Evolutionary conservation across 2,797 vertebrate genomes (phyloP).

Genomic region (Danio tinwini): DNA sequence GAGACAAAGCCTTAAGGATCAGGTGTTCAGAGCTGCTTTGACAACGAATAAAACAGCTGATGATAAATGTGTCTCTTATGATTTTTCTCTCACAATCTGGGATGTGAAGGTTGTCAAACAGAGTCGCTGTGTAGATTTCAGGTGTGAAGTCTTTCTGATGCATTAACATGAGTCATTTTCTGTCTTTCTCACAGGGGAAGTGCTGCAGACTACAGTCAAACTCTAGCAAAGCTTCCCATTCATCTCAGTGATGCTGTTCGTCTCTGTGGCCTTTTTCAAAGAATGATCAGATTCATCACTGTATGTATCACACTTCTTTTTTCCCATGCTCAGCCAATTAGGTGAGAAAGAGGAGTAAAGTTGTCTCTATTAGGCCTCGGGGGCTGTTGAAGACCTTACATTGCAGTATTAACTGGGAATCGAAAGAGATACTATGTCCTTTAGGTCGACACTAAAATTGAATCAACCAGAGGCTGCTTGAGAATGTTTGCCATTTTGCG

Average conservation of each 20-base stretch:
- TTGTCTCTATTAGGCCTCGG: background rate
- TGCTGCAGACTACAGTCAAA: background rate
- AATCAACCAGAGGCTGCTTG: background rate
- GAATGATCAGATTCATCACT: constrained; percentile 7
- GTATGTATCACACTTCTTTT: background rate
- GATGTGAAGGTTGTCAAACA: constrained; percentile 20
- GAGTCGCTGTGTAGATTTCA: background rate
- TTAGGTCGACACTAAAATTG: background rate
- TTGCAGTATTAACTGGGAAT: background rate
- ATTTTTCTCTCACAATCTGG: constrained; percentile 10
- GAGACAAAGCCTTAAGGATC: background rate
- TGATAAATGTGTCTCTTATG: background rate
- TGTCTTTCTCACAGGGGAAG: background rate
- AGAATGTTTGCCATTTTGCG: background rate
- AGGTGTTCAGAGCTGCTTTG: background rate
- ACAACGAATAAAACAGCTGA: background rate
- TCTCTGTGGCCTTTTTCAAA: constrained; percentile 9
- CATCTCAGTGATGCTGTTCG: constrained; percentile 27
- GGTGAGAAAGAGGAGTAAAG: background rate
- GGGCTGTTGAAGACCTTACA: constrained; percentile 7
- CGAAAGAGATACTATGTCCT: background rate
- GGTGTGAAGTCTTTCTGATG: constrained; percentile 16
- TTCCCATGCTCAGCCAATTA: constrained; percentile 32
- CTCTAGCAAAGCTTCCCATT: background rate
- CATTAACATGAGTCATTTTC: background rate